Conservation (phyloP, 92 coral and sea anemone genomes). For the Muricea muricata region DNA sequence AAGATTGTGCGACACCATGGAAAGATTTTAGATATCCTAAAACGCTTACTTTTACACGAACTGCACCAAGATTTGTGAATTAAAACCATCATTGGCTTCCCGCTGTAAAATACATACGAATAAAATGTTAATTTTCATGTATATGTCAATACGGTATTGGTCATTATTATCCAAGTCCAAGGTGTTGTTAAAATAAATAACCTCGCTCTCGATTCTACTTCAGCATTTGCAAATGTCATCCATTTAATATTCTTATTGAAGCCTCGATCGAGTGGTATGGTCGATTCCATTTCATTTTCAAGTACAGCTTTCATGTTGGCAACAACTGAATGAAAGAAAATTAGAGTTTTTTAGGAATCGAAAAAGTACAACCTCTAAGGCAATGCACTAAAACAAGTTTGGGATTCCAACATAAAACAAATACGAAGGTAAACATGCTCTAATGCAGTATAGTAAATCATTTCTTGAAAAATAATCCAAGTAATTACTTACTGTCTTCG, state of each 20-base stretch:
- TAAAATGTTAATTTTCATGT: no score
- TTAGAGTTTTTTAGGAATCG: not conserved
- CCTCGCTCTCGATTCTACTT: conserved; percentile 71
- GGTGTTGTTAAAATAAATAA: no score
- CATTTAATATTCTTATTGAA: conserved; percentile 78
- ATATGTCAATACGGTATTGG: no score
- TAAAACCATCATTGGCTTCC: conserved; percentile 73
- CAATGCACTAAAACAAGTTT: no score
- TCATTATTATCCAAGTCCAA: no score
- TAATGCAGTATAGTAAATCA: no score
- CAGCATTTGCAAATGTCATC: conserved; percentile 70
- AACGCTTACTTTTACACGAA: conserved; percentile 81
- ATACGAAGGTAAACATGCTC: no score
- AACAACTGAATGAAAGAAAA: conserved; percentile 32
- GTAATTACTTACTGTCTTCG: conserved; percentile 75
- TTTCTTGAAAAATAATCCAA: no score
- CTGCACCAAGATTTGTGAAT: conserved; percentile 89
- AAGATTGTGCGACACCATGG: not conserved
- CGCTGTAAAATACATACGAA: conserved; percentile 47
- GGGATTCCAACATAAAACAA: no score
- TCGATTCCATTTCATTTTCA: conserved; percentile 42
- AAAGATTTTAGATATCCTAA: no score
- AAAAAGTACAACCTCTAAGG: no score
- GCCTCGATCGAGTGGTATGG: conserved; percentile 55
- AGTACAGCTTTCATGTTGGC: conserved; percentile 73